Evolutionary conservation across 1,140 invertebrate genomes (phyloP).

Genomic region (Ruditapes philippinarum): DNA sequence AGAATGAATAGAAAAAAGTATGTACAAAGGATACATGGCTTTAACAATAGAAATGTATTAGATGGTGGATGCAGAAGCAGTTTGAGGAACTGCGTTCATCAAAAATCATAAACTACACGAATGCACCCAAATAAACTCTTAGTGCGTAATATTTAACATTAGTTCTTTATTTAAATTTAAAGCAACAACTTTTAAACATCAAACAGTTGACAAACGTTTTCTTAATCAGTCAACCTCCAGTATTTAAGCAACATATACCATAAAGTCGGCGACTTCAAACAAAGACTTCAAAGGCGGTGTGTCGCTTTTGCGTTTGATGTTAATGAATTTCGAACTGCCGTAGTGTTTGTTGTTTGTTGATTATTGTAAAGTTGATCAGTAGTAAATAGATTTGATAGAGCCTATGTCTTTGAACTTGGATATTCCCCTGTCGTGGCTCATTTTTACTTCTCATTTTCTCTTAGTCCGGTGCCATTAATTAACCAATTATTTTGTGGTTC

Average conservation of each 20-base stretch:
- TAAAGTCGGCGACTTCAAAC: slow-evolving; percentile 55
- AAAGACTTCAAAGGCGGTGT: slow-evolving; percentile 58
- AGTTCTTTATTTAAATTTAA: no score
- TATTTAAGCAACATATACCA: slow-evolving; percentile 16
- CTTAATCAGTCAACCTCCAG: slow-evolving; percentile 17
- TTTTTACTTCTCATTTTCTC: neutral
- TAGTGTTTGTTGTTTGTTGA: slow-evolving; percentile 51
- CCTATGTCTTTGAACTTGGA: slow-evolving; percentile 14
- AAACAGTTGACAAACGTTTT: slow-evolving; percentile 21
- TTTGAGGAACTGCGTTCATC: no score
- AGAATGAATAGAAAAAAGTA: no score
- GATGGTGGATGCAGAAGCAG: no score
- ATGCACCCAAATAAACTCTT: no score
- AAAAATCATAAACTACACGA: no score
- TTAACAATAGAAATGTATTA: no score
- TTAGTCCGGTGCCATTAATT: slow-evolving; percentile 33
- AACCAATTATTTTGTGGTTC: neutral
- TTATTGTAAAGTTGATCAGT: slow-evolving; percentile 46
- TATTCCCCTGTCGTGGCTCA: neutral
- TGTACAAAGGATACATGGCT: no score
- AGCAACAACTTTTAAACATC: neutral
- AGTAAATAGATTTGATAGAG: slow-evolving; percentile 9
- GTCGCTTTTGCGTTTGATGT: slow-evolving; percentile 52
- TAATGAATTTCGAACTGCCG: slow-evolving; percentile 64
- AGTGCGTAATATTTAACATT: no score